A percentile compares a stretch with the other conserved stretches of the same genome.
phyloP scores from a whole-genome alignment of 2,113 vertebrate genomes.

The Strix aluco region DNA sequence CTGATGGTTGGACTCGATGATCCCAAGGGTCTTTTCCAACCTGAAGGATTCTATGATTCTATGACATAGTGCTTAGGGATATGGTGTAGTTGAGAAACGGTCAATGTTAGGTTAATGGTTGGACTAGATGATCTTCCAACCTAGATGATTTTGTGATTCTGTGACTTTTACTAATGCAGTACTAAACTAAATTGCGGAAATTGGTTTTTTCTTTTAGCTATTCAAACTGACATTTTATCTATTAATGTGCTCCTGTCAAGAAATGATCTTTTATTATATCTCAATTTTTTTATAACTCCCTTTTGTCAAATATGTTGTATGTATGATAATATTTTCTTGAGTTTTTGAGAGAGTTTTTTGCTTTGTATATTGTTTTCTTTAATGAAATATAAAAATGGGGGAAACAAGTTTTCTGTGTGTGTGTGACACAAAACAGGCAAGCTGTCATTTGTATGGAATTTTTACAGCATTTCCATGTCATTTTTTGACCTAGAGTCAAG shows the following conservation, averaged over 20 bases:
- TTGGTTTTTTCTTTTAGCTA: not conserved
- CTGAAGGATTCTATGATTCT: too few species aligned
- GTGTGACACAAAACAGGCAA: not conserved
- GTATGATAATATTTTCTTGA: not conserved
- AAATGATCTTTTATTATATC: not conserved
- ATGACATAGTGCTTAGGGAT: too few species aligned
- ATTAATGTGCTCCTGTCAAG: not conserved
- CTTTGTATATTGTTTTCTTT: not conserved
- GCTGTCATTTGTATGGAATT: not conserved
- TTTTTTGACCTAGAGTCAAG: not conserved
- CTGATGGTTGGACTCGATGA: too few species aligned
- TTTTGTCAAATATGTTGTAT: not conserved
- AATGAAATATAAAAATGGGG: not conserved
- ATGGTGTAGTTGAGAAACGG: too few species aligned
- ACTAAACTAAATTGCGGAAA: not conserved
- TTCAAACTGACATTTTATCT: not conserved
- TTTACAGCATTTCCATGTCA: not conserved
- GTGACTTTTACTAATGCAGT: not conserved
- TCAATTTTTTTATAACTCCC: not conserved
- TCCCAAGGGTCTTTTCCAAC: too few species aligned
- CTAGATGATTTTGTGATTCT: too few species aligned
- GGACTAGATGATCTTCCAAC: too few species aligned
- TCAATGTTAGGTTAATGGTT: too few species aligned
- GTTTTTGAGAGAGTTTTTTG: not conserved
- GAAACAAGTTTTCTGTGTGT: not conserved